These are phyloP conservation scores for Tetranychus cinnabarinus DNA, from an alignment of 1,140 invertebrate species.

Conservation along the genomic window DNA sequence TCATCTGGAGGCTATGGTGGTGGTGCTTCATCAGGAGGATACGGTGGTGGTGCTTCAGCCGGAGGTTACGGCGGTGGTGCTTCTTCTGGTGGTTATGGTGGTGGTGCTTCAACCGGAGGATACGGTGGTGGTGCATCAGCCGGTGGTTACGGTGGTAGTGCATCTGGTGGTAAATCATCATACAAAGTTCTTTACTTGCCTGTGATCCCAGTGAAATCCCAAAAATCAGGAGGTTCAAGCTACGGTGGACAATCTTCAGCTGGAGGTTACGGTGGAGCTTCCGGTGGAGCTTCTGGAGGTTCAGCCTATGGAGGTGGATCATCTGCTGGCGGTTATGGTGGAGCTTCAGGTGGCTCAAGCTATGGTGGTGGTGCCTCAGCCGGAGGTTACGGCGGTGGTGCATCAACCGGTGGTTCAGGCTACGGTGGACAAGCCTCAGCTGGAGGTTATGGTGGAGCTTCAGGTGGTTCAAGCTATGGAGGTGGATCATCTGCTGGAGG, in stretches of 20 bases:
- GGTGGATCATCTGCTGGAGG: neutral
- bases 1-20: neutral
- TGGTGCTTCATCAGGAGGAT: neutral
- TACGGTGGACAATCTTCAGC: neutral
- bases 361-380: neutral
- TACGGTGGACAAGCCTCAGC: neutral
- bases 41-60: neutral
- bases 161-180: conserved; percentile 11
- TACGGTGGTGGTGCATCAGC: neutral
- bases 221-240: neutral
- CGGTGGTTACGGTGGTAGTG: conserved; percentile 6
- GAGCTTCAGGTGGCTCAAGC: neutral
- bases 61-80: neutral
- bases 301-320: neutral
- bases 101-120: neutral
- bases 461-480: neutral
- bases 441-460: neutral
- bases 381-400: neutral
- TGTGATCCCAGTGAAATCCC: neutral
- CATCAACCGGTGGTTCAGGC: neutral
- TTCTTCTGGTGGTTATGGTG: neutral
- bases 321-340: neutral
- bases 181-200: conserved; percentile 11
- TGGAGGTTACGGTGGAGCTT: neutral
- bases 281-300: neutral